These are phyloP conservation scores for Chelon labrosus DNA, from an alignment of 2,797 vertebrate species.

Conservation along the genomic window DNA sequence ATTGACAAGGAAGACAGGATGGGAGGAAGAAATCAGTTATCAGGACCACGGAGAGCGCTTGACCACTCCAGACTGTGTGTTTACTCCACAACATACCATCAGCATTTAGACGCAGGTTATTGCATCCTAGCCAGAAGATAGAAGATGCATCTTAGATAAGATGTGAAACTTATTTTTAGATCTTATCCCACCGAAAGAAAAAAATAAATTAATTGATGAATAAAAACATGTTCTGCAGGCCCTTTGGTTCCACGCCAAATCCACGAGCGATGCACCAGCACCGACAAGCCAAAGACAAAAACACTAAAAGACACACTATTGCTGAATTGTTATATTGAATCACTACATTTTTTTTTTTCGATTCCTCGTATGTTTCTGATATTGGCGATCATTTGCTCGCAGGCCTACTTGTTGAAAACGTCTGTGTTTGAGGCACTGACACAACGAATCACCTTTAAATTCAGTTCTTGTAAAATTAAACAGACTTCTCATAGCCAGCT, in stretches of 20 bases:
- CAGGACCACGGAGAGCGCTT: constrained; percentile 64
- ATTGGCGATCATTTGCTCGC: not conserved
- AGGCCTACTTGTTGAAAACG: constrained; percentile 7
- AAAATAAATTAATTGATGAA: not conserved
- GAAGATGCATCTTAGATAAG: no score
- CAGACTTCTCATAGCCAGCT: constrained; percentile 30
- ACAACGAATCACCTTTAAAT: not conserved
- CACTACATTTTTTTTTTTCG: not conserved
- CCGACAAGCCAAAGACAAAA: not conserved
- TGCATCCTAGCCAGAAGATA: not conserved
- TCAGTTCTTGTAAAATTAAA: constrained; percentile 30
- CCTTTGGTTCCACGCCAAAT: not conserved
- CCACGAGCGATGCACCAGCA: not conserved
- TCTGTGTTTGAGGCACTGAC: not conserved
- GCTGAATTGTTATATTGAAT: no score
- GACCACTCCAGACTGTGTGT: not conserved
- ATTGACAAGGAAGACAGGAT: no score
- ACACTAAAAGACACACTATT: not conserved
- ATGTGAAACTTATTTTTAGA: not conserved
- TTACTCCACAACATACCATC: not conserved
- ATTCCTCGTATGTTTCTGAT: not conserved
- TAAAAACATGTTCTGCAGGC: not conserved
- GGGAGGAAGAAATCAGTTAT: constrained; percentile 2
- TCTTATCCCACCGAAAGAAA: not conserved
- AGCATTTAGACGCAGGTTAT: no score